Evolutionary conservation across 2,888 invertebrate species (phyloP), one percentile per base, ranked within the genome.

Genomic region (Phrixothrix hirtus): DNA sequence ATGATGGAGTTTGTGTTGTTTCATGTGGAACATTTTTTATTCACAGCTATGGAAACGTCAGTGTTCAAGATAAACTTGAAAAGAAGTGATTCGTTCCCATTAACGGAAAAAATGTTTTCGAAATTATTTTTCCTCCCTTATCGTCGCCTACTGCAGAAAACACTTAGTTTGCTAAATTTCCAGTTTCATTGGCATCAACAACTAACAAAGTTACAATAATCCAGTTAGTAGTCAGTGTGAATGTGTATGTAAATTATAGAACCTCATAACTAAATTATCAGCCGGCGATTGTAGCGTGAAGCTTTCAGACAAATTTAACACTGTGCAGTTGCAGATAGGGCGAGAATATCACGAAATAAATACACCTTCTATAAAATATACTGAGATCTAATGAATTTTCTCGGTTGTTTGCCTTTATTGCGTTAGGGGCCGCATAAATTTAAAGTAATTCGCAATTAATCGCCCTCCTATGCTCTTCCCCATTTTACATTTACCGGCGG

Each of bases 311-410:
- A 21, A 21, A 21, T 21, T 21, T 5, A 21, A 21, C 7, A 21
- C 4, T 6, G 34, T 34, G 34, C 42, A 34, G 32, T 32, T 31
- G 25, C 34, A 43, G 41, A 30, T 43, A 43, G 25, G 37, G 25
- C 13, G 15, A 41, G 34, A 32, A 34, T 30, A 43, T 34, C 32
- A 34, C 21, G 21, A 43, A 31, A 43, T 30, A 32, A 43, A 43
- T 31, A 21, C 21, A 27, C 31, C 27, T 29, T 32, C 46, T 16
- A 46, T 38, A 46, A 46, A 46, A 46, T 38, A 46, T 38, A 38
- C 31, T 31, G 38, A 32, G 15, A 32, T 26, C 38, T 46, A 46
- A 46, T 46, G 46, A 46, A 38, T 46, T 46, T 38, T 46, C 46
- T 38, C 32, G 46, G 32, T 34, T 34, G 42, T 32, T 38, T 46